Conservation (phyloP, 2,888 invertebrate genomes). For the Choreutis nemorana region DNA sequence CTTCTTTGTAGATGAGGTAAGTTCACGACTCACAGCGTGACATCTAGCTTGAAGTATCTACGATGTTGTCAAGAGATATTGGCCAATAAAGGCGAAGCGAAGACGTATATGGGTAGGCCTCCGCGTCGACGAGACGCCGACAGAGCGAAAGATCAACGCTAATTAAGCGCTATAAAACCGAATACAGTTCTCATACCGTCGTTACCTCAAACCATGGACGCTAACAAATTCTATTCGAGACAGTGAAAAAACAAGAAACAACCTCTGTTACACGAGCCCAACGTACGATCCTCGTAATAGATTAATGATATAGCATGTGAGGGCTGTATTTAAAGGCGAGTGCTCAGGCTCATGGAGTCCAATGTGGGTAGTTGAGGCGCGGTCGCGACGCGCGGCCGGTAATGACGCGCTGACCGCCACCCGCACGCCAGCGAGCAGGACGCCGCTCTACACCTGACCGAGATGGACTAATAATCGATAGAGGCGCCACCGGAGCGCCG, state of each 20-base stretch:
- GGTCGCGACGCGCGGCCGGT: slow-evolving; percentile 21
- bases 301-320: slow-evolving; percentile 59
- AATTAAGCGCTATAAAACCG: slow-evolving; percentile 60
- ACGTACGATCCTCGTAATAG: slow-evolving; percentile 48
- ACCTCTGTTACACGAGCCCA: slow-evolving; percentile 41
- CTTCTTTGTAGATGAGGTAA: slow-evolving; percentile 20
- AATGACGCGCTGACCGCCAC: slow-evolving; percentile 34
- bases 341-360: slow-evolving; percentile 9
- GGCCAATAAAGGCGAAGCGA: slow-evolving; percentile 35
- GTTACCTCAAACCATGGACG: slow-evolving; percentile 49
- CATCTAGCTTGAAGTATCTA: slow-evolving; percentile 38
- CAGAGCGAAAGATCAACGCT: slow-evolving; percentile 50
- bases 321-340: slow-evolving; percentile 45
- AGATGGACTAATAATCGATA: slow-evolving; percentile 32
- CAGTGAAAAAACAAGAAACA: slow-evolving; percentile 34
- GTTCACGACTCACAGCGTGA: slow-evolving; percentile 25
- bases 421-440: slow-evolving; percentile 34
- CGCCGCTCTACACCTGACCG: slow-evolving; percentile 20
- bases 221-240: slow-evolving; percentile 33
- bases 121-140: slow-evolving; percentile 30
- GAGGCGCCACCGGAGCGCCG: slow-evolving; percentile 50
- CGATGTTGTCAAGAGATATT: slow-evolving; percentile 34
- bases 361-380: background rate
- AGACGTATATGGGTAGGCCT: slow-evolving; percentile 30
- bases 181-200: slow-evolving; percentile 46